Evolutionary conservation across 2,113 vertebrate species (phyloP).

Genomic region (Myrmecophaga tridactyla): DNA sequence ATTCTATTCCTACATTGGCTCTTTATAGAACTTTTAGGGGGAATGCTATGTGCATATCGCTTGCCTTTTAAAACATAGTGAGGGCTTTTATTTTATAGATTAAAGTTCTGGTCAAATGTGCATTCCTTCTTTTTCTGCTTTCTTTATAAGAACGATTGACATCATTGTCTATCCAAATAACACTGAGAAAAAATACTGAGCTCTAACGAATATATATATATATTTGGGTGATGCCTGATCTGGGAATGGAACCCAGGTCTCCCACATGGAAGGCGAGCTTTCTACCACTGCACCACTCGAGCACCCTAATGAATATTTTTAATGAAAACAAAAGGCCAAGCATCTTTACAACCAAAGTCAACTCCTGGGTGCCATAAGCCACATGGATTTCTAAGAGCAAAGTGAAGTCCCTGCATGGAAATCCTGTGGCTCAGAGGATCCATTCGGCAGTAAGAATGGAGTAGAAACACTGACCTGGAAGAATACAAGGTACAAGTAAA

Average conservation of each 20-base stretch:
- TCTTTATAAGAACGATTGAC: conserved; percentile 51
- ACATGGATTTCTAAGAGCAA: neutral
- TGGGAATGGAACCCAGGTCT: too few relatives aligned
- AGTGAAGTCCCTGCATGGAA: neutral
- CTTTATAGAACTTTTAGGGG: neutral
- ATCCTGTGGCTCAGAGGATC: neutral
- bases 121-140: neutral
- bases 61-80: conserved; percentile 32
- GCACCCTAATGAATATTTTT: too few relatives aligned
- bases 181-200: conserved; percentile 34
- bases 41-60: neutral
- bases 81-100: neutral
- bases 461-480: neutral
- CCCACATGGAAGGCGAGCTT: too few relatives aligned
- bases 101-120: neutral
- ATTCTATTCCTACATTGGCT: neutral
- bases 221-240: too few relatives aligned
- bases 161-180: neutral
- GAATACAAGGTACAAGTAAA: neutral
- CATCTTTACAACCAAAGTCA: conserved; percentile 53
- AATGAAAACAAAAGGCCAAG: conserved; percentile 7
- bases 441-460: neutral
- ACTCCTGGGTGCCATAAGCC: neutral
- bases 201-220: conserved; percentile 16
- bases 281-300: too few relatives aligned